Evolutionary conservation across 2,888 invertebrate genomes (phyloP).

Genomic region (Merodon equestris): DNA sequence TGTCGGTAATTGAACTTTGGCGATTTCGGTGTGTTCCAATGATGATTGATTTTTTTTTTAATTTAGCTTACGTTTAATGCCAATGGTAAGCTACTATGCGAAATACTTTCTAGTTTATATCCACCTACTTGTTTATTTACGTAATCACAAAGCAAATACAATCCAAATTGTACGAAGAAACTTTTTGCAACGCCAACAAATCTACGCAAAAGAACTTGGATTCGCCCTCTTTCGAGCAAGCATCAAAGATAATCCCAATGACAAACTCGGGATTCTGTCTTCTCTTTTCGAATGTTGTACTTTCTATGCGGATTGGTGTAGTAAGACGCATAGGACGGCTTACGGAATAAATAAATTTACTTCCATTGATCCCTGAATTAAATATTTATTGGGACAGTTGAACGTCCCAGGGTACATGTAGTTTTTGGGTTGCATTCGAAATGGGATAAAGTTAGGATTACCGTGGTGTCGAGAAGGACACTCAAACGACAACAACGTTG

Average conservation of each 20-base stretch:
- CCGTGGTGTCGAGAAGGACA: conserved; percentile 5
- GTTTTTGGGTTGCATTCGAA: not conserved
- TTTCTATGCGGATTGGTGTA: conserved; percentile 18
- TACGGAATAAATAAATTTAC: not conserved
- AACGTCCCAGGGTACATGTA: conserved; percentile 3
- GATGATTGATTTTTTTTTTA: not conserved
- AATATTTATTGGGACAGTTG: conserved; percentile 37
- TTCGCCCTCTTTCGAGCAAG: not conserved
- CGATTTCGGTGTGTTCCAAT: not conserved
- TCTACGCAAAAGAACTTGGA: conserved; percentile 18
- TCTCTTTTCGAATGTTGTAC: not conserved
- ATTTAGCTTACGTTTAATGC: not conserved
- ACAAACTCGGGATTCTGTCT: conserved; percentile 26
- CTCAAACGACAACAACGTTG: conserved; percentile 12
- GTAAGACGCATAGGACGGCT: not conserved
- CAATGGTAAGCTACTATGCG: not conserved
- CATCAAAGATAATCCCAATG: conserved; percentile 23
- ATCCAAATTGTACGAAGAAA: conserved; percentile 37
- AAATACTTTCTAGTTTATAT: not conserved
- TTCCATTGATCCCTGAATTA: conserved; percentile 24
- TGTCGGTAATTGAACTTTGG: not conserved
- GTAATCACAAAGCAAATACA: conserved; percentile 29
- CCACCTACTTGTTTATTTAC: not conserved
- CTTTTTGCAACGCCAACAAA: conserved; percentile 12
- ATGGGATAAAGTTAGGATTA: conserved; percentile 23